Conservation (phyloP, 2,113 vertebrate genomes). For the Meriones unguiculatus region DNA sequence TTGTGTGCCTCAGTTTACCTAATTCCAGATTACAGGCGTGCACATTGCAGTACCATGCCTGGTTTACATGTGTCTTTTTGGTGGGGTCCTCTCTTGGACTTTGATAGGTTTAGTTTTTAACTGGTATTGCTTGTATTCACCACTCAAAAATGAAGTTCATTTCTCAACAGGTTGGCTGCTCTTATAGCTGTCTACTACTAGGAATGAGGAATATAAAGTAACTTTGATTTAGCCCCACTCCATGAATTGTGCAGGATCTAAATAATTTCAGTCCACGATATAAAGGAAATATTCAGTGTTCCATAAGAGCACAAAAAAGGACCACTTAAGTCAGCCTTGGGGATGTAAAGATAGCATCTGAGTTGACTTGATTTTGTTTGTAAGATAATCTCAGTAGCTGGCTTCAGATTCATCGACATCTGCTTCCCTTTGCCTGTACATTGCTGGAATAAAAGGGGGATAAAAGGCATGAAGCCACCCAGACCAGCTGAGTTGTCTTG, state of each 20-base stretch:
- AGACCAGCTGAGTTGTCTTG: not conserved
- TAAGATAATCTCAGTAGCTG: not conserved
- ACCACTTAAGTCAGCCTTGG: conserved; percentile 1
- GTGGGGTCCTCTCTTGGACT: not conserved
- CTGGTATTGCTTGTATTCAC: not conserved
- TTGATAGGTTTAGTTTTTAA: not conserved
- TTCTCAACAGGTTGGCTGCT: not conserved
- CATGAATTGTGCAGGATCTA: not conserved
- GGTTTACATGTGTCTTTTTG: not conserved
- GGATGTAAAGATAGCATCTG: not conserved
- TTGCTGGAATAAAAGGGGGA: not conserved
- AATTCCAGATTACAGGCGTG: not conserved
- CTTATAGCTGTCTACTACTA: not conserved
- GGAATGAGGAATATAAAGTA: not conserved
- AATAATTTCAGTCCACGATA: not conserved
- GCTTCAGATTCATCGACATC: not conserved
- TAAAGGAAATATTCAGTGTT: not conserved
- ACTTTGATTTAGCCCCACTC: not conserved
- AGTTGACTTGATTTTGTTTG: not conserved
- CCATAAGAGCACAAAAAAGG: not conserved
- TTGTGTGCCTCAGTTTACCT: not conserved
- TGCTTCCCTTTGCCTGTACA: not conserved
- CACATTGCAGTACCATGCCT: not conserved
- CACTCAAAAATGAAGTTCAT: conserved; percentile 19
- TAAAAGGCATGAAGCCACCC: not conserved